Base-by-base conservation (phyloP, 2,888 invertebrate genomes). In the Volucella bombylans region DNA sequence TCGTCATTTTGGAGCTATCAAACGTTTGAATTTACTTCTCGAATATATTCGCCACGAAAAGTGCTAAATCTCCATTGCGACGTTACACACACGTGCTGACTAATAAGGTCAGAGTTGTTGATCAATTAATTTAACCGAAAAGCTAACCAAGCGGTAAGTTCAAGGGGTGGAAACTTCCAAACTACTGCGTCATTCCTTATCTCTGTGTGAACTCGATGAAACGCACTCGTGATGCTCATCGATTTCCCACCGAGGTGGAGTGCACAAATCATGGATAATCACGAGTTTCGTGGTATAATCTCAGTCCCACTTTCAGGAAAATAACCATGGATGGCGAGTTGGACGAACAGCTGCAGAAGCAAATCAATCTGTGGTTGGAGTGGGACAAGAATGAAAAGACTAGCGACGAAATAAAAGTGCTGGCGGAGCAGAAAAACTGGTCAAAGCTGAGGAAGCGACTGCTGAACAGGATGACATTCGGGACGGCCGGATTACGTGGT, bases 401-500 rank as follows among this genome's bases (percentile, higher is more conserved):
- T 0, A 90, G 91, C 8, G 89, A 92, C 38, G 95, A 96, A 91
- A 94, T 98, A 10, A 88, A 93, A 64, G 90, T 93, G 1, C 92
- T 96, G 76, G 92, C 95, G 0, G 88, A 92, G 0, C 90, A 93
- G 1, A 91, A 93, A 52, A 92, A 95, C 89, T 93, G 93, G 90
- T 93, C 93, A 52, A 93, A 93, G 76, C 90, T 98, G 12, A 91
- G 92, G 9, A 93, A 94, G 85, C 92, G 95, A 12, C 94, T 98
- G 89, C 90, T 95, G 41, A 92, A 93, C 8, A 94, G 98, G 8
- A 93, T 98, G 88, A 93, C 94, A 88, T 98, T 98, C 91, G 98
- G 98, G 15, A 99, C 98, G 1, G 98, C 98, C 0, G 98, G 99
- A 0, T 93, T 99, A 43, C 94, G 99, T 86, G 97, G 96, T 0